These are phyloP conservation scores for Orestias chungarensis DNA, from an alignment of 2,797 vertebrate genomes.

Conservation along the genomic window DNA sequence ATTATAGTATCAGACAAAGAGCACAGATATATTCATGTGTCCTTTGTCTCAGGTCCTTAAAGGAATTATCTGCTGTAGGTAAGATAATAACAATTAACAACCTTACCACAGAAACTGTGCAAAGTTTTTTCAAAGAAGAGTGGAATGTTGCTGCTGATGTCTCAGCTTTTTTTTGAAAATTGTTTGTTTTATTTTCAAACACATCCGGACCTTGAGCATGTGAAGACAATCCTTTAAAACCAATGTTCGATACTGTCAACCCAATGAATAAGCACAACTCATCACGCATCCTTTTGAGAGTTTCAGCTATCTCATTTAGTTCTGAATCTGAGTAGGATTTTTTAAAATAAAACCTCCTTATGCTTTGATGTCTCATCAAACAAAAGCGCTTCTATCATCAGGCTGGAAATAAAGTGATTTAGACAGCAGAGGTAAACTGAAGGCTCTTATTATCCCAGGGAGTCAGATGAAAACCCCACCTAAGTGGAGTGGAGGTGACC, in stretches of 20 bases:
- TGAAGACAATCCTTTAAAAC: background rate
- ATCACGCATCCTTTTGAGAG: background rate
- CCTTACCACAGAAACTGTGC: background rate
- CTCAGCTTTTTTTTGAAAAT: background rate
- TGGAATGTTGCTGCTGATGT: background rate
- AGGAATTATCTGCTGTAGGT: background rate
- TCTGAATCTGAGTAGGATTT: slow-evolving; percentile 33
- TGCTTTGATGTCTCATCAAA: slow-evolving; percentile 59
- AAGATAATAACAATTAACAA: background rate
- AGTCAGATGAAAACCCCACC: slow-evolving; percentile 61
- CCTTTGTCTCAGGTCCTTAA: background rate
- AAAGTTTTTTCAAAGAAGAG: background rate
- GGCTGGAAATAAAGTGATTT: slow-evolving; percentile 23
- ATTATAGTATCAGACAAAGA: too few relatives aligned
- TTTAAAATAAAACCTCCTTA: slow-evolving; percentile 38
- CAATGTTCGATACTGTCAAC: background rate
- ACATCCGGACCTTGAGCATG: background rate
- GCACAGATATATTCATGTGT: too few relatives aligned
- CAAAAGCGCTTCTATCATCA: slow-evolving; percentile 24
- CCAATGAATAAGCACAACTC: background rate
- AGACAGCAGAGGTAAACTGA: slow-evolving; percentile 64
- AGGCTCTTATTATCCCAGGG: slow-evolving; percentile 41
- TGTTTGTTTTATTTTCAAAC: background rate
- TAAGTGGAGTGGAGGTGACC: slow-evolving; percentile 54
- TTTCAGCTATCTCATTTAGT: slow-evolving; percentile 5